Percentiles rank a stretch among this genome's conserved stretches.
Conservation (phyloP, 2,113 vertebrate genomes). For the Gallinago paraguaiae region DNA sequence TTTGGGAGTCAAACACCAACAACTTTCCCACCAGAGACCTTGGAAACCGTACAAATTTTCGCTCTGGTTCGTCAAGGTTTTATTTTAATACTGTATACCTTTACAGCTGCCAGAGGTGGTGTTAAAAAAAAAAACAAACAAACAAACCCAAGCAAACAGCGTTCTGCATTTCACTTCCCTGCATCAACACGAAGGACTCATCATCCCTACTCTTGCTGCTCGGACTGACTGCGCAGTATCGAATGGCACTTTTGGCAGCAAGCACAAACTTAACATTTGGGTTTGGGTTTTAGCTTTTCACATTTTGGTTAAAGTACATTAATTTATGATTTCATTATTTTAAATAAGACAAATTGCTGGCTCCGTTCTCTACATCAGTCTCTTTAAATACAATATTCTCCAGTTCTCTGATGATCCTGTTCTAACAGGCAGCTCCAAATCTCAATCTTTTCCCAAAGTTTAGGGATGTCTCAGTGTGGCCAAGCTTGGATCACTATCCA, state of each 20-base stretch:
- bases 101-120: slow-evolving; percentile 48
- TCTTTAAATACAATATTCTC: background rate
- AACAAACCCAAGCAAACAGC: background rate
- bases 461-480: background rate
- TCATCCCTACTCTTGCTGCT: slow-evolving; percentile 2
- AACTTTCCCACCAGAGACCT: slow-evolving; percentile 58
- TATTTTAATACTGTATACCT: slow-evolving; percentile 51
- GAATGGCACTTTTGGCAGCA: slow-evolving; percentile 7
- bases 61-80: slow-evolving; percentile 60
- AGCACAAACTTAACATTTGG: background rate
- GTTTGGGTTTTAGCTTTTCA: background rate
- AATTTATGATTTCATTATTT: background rate
- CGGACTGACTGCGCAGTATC: background rate
- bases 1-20: slow-evolving; percentile 16
- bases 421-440: background rate
- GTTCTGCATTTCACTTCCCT: slow-evolving; percentile 13
- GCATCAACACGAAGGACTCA: slow-evolving; percentile 12
- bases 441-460: background rate
- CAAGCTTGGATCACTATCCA: background rate
- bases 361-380: background rate
- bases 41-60: slow-evolving; percentile 63
- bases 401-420: background rate
- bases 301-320: background rate
- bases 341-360: background rate
- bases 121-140: background rate